Percentiles rank a stretch among this genome's conserved stretches.
Evolutionary conservation across 2,797 vertebrate genomes (phyloP).

Genomic region (Onychomys leucogaster): DNA sequence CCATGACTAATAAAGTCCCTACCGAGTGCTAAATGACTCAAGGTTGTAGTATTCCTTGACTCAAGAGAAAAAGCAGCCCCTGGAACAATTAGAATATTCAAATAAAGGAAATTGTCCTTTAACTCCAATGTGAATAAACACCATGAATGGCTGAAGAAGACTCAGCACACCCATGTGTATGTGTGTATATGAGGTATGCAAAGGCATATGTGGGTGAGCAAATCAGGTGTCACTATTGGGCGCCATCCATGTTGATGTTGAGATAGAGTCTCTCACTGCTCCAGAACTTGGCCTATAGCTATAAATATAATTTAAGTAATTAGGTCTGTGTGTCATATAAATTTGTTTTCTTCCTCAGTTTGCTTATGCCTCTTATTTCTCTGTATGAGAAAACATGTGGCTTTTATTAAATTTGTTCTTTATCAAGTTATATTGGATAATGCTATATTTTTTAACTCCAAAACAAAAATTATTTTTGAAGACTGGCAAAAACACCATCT

Average conservation of each 20-base stretch:
- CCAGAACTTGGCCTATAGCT: background rate
- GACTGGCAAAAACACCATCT: conserved; percentile 73
- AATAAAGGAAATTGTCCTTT: background rate
- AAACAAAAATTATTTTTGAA: conserved; percentile 74
- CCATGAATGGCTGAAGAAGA: background rate
- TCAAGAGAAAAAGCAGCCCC: background rate
- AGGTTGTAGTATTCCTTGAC: background rate
- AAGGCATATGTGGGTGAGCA: background rate
- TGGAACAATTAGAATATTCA: background rate
- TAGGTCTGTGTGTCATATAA: background rate
- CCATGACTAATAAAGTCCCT: background rate
- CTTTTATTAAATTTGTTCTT: conserved; percentile 36
- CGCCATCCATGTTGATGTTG: background rate
- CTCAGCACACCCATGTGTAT: background rate
- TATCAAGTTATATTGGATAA: background rate
- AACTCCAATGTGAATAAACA: background rate
- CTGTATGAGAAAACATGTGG: background rate
- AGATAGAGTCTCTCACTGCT: background rate
- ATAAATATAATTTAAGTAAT: background rate
- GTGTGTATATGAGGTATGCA: background rate
- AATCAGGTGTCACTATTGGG: background rate
- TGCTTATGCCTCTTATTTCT: background rate
- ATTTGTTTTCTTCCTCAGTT: background rate
- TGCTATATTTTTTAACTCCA: conserved; percentile 31
- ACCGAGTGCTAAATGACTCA: background rate